phyloP scores from a whole-genome alignment of 2,113 vertebrate genomes.

The Herpetotheres cachinnans region DNA sequence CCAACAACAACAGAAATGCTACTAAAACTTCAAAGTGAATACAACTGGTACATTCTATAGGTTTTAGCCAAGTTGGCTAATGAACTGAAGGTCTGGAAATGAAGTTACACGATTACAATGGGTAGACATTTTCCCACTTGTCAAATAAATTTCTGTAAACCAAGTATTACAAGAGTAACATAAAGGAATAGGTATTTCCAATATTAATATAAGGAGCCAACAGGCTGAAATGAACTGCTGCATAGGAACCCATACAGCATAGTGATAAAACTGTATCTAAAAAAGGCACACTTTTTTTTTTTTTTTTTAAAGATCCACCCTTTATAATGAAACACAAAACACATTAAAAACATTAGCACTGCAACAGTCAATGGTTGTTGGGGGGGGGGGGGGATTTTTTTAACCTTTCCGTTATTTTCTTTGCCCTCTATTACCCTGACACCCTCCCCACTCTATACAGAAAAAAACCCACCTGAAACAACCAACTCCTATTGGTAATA shows the following conservation, averaged over 20 bases:
- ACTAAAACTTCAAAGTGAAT: conserved; percentile 62
- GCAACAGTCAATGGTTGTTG: not conserved
- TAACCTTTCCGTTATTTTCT: not conserved
- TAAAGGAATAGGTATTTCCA: conserved; percentile 29
- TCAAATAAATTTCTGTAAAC: conserved; percentile 57
- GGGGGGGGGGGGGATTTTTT: too few species aligned
- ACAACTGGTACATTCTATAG: conserved; percentile 20
- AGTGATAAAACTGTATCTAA: not conserved
- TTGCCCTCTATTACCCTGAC: not conserved
- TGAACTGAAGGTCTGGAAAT: conserved; percentile 57
- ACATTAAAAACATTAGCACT: not conserved
- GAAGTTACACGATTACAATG: conserved; percentile 38
- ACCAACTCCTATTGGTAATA: not conserved
- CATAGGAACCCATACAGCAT: not conserved
- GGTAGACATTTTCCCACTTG: conserved; percentile 48
- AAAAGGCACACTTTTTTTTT: not conserved
- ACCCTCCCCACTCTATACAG: not conserved
- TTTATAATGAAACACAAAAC: not conserved
- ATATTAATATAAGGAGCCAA: not conserved
- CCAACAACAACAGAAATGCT: conserved; percentile 55
- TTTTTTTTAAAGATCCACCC: not conserved
- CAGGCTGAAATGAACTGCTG: not conserved
- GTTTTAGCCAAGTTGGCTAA: conserved; percentile 55
- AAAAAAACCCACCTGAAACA: not conserved
- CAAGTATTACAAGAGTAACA: not conserved